A percentile compares a stretch with the other conserved stretches of the same genome.
Conservation (phyloP, 2,113 vertebrate genomes). For the Campylorhamphus procurvoides region DNA sequence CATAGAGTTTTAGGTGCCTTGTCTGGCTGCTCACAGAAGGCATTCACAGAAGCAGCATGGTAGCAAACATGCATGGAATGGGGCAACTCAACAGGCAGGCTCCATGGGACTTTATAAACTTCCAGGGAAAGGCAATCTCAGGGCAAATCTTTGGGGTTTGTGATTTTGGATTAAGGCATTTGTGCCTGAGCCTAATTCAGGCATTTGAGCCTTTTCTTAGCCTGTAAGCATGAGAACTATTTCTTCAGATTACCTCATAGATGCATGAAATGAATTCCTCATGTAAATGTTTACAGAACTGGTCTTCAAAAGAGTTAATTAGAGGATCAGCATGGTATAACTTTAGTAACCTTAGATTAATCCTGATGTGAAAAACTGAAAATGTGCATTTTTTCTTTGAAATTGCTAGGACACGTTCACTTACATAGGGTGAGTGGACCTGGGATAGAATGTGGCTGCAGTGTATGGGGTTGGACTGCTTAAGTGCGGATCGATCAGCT, state of each 20-base stretch:
- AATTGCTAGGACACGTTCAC: neutral
- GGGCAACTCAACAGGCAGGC: neutral
- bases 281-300: neutral
- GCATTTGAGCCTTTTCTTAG: neutral
- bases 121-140: neutral
- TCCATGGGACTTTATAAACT: neutral
- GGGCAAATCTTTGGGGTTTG: neutral
- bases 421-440: neutral
- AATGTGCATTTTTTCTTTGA: neutral
- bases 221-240: neutral
- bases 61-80: neutral
- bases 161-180: neutral
- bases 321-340: neutral
- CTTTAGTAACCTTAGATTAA: neutral
- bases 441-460: neutral
- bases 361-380: neutral
- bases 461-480: neutral
- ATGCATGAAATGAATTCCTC: neutral
- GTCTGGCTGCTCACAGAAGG: neutral
- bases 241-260: neutral
- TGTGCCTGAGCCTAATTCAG: neutral
- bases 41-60: fast-evolving
- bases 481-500: neutral
- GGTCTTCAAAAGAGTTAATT: neutral
- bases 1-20: neutral